Base-by-base conservation (phyloP, 2,888 invertebrate genomes). In the Sceliomorpha sp. region DNA sequence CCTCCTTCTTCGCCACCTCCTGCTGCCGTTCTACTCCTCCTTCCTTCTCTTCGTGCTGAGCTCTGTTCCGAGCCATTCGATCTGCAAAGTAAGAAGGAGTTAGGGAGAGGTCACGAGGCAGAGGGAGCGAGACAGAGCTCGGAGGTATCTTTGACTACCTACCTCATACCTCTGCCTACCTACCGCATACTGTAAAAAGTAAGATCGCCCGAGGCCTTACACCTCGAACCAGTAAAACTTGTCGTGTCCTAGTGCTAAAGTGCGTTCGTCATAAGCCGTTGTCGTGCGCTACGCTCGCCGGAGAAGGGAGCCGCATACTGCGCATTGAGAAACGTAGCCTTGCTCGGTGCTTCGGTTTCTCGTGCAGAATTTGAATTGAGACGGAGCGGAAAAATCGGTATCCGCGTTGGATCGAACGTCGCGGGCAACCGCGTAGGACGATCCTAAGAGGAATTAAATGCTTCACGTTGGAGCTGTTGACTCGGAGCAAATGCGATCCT, bases 161-260 rank as follows among this genome's bases (percentile, higher is more conserved):
- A 58, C 51, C 45, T 51, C 31, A 47, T 48, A 47, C 50, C 76
- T 77, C 72, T 69, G 74, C 75, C 78, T 78, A 79, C 77, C 79
- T 77, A 62, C 64, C 66, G 72, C 76, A 80, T 77, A 81, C 75
- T 78, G 79, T 81, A 80, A 81, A 81, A 83, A 80, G 77, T 73
- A 74, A 79, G 73, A 82, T 79, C 75, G 82, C 84, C 83, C 72
- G 72, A 82, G 85, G 85, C 83, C 76, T 85, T 84, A 84, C 84
- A 85, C 84, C 83, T 85, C 83, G 82, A 83, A 85, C 86, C 86
- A 85, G 85, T 85, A 84, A 83, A 84, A 85, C 86, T 84, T 82
- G 86, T 84, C 84, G 84, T 81, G 76, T 74, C 70, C 74, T 75
- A 73, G 75, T 75, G 78, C 75, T 74, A 75, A 80, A 80, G 79